Evolutionary conservation across 2,113 vertebrate genomes (phyloP).

Genomic region (Zosterops hypoxanthus): DNA sequence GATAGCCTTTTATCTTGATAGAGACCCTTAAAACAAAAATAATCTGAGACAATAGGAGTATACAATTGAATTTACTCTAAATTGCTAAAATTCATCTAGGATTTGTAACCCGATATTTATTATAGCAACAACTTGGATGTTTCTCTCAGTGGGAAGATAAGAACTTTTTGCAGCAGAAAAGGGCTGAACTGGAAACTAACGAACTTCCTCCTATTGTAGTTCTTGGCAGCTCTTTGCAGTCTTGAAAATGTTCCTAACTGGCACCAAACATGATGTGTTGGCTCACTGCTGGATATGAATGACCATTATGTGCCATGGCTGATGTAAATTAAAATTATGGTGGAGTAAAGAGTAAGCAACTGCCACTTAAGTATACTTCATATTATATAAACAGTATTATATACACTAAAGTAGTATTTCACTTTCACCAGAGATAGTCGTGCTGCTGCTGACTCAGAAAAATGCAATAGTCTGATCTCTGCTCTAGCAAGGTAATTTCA

Average conservation of each 20-base stretch:
- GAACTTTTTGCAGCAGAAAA: not conserved
- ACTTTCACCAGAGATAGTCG: not conserved
- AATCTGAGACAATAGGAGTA: not conserved
- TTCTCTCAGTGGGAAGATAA: not conserved
- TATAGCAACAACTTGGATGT: not conserved
- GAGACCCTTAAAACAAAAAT: not conserved
- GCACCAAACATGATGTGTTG: not conserved
- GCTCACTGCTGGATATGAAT: not conserved
- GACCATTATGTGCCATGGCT: not conserved
- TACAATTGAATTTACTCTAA: not conserved
- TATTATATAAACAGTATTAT: not conserved
- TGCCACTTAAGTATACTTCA: not conserved
- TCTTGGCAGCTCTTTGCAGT: not conserved
- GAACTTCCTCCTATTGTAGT: not conserved
- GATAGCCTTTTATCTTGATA: not conserved
- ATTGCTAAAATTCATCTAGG: not conserved
- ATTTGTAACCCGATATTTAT: not conserved
- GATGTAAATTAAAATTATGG: not conserved
- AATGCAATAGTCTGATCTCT: not conserved
- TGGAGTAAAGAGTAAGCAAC: not conserved
- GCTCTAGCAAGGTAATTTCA: not conserved
- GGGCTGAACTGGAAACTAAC: not conserved
- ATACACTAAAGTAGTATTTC: not conserved
- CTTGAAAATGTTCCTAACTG: not conserved
- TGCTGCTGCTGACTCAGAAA: not conserved